Base-by-base conservation (phyloP, 2,888 invertebrate species). In the Ophion ellenae region DNA sequence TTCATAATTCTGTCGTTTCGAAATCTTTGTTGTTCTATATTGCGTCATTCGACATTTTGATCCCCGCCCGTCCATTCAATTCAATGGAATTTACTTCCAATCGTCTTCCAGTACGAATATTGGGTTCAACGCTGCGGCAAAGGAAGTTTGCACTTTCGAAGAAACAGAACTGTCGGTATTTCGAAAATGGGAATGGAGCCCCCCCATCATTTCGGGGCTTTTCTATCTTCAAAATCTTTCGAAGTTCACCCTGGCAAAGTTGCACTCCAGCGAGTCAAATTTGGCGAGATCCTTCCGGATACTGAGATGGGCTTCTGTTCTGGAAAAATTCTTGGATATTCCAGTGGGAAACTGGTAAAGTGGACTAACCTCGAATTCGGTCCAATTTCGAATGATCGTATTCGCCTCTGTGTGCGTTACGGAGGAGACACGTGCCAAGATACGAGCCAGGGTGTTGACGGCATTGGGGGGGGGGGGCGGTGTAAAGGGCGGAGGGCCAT, bases 21-120 rank as follows among this genome's bases (percentile, higher is more conserved):
- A 24, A 24, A 24, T 24, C 24, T 24, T 24, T 24, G 24, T 24
- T 1, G 24, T 24, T 24, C 24, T 24, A 24, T 24, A 24, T 24
- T 24, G 1, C 0, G 2, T 24, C 24, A 24, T 24, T 24, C 1
- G 24, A 24, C 24, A 24, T 24, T 24, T 24, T 24, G 24, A 24
- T 1, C 2, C 1, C 24, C 24, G 1, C 24, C 2, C 2, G 24
- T 24, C 24, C 24, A 24, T 24, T 24, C 24, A 84, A 89, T 84
- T 87, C 89, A 89, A 90, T 89, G 88, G 89, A 24, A 61, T 24
- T 61, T 61, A 61, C 20, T 20, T 20, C 61, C 24, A 20, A 24
- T 61, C 24, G 61, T 61, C 20, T 24, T 9, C 20, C 24, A 24
- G 11, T 24, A 61, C 17, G 53, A 53, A 53, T 53, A 53, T 53